These are phyloP conservation scores for Galagoides demidoff DNA, from an alignment of 2,797 vertebrate species.

Conservation along the genomic window DNA sequence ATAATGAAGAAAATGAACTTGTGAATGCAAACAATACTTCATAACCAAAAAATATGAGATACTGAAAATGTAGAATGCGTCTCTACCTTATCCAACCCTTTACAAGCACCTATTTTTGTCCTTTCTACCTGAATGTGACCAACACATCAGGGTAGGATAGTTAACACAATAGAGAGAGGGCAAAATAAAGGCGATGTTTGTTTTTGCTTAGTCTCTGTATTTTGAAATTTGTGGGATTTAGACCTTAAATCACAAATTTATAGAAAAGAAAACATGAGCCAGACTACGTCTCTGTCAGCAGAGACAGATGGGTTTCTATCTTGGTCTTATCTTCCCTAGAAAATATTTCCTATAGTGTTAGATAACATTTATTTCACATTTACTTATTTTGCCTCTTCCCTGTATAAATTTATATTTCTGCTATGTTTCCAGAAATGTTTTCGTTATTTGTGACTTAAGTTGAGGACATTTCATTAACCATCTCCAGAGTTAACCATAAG, in stretches of 20 bases:
- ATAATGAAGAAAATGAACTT: slow-evolving; percentile 19
- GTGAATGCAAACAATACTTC: slow-evolving; percentile 20
- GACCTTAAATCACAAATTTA: slow-evolving; percentile 30
- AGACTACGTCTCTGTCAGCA: not conserved
- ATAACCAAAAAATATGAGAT: not conserved
- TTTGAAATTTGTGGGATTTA: slow-evolving; percentile 5
- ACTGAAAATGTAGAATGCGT: not conserved
- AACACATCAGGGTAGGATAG: not conserved
- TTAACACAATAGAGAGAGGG: not conserved
- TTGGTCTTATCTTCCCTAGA: not conserved
- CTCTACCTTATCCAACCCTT: not conserved
- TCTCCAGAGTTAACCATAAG: not conserved
- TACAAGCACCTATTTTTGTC: not conserved
- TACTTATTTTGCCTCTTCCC: not conserved
- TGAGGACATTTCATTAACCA: not conserved
- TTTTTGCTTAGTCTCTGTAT: not conserved
- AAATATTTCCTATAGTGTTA: slow-evolving; percentile 6
- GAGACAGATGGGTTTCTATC: not conserved
- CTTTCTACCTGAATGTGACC: not conserved
- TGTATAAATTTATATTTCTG: not conserved
- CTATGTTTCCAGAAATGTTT: slow-evolving; percentile 2
- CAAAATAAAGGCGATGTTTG: not conserved
- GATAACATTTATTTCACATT: slow-evolving; percentile 17
- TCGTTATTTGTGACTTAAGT: not conserved
- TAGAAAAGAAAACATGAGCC: slow-evolving; percentile 6